Evolutionary conservation across 2,888 invertebrate genomes (phyloP).

Genomic region (Deilephila elpenor): DNA sequence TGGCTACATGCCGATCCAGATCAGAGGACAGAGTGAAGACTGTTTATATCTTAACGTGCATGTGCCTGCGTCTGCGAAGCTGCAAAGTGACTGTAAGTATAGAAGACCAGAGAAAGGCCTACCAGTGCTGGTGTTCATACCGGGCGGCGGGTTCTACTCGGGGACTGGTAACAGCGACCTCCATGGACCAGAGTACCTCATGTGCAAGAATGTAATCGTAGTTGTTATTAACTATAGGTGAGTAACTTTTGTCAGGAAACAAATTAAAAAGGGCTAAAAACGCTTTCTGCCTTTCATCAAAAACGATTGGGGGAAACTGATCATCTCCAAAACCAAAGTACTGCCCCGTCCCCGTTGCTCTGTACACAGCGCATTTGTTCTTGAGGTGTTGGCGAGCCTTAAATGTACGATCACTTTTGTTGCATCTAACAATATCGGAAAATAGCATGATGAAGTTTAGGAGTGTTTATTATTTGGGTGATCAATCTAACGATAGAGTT

Average conservation of each 20-base stretch:
- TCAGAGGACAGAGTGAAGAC: background rate
- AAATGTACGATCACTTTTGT: too few relatives aligned
- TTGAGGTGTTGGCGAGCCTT: too few relatives aligned
- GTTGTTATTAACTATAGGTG: conserved; percentile 28
- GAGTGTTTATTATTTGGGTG: too few relatives aligned
- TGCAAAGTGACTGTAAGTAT: background rate
- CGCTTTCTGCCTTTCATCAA: too few relatives aligned
- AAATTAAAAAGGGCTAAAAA: too few relatives aligned
- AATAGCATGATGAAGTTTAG: background rate
- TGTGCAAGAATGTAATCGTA: conserved; percentile 20
- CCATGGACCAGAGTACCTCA: conserved; percentile 33
- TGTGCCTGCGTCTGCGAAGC: background rate
- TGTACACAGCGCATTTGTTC: too few relatives aligned
- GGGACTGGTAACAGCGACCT: conserved; percentile 25
- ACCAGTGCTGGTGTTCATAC: conserved; percentile 25
- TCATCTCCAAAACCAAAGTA: too few relatives aligned
- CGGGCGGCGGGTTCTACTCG: conserved; percentile 30
- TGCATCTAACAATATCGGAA: too few relatives aligned
- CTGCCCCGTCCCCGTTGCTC: too few relatives aligned
- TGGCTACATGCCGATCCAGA: background rate
- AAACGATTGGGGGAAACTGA: too few relatives aligned
- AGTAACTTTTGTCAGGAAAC: too few relatives aligned
- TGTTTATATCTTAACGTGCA: background rate
- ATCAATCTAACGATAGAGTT: too few relatives aligned
- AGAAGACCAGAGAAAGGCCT: background rate